Evolutionary conservation across 2,113 vertebrate genomes (phyloP).

Genomic region (Athene cunicularia): DNA sequence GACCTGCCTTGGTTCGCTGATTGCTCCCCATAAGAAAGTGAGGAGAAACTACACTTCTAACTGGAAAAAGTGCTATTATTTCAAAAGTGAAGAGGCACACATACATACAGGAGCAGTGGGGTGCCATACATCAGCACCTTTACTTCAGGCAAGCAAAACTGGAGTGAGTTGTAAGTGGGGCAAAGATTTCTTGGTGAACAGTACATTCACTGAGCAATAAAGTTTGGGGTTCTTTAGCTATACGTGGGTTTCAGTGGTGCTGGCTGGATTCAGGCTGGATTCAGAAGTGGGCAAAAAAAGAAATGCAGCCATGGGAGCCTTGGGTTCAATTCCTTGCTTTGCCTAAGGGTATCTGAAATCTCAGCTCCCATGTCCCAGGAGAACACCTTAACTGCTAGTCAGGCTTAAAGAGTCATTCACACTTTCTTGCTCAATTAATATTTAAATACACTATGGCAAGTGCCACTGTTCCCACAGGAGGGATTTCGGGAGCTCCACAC

Average conservation of each 20-base stretch:
- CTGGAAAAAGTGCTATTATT: not conserved
- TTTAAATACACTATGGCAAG: conserved; percentile 62
- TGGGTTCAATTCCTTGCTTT: conserved; percentile 30
- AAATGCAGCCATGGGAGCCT: not conserved
- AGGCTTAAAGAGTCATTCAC: conserved; percentile 66
- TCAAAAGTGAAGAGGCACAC: not conserved
- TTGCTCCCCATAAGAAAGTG: not conserved
- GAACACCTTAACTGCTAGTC: conserved; percentile 46
- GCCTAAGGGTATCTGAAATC: conserved; percentile 48
- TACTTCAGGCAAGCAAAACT: not conserved
- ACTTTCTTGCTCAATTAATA: conserved; percentile 69
- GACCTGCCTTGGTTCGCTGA: not conserved
- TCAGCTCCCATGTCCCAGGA: conserved; percentile 20
- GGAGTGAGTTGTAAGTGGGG: not conserved
- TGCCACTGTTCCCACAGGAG: conserved; percentile 53
- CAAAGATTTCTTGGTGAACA: not conserved
- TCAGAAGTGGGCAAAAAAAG: not conserved
- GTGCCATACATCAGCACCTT: not conserved
- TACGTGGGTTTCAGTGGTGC: not conserved
- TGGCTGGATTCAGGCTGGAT: not conserved
- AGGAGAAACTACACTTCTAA: not conserved
- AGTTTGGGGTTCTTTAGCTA: not conserved
- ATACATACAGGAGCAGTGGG: not conserved
- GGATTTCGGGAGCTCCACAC: not conserved
- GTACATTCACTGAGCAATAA: not conserved